Conservation (phyloP, 2,797 vertebrate species). For the Bovichtus diacanthus region DNA sequence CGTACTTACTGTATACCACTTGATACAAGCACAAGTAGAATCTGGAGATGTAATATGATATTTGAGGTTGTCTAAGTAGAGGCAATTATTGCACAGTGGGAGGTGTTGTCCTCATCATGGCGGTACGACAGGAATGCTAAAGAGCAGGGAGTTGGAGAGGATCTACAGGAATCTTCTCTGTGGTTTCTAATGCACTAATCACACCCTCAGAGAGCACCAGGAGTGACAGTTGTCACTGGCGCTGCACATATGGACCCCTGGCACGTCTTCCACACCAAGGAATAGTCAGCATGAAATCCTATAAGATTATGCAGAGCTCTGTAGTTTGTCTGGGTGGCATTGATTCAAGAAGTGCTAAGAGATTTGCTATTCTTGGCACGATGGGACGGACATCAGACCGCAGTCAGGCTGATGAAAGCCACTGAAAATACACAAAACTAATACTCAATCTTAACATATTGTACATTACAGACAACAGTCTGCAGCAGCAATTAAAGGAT, state of each 20-base stretch:
- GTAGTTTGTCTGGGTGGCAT: conserved; percentile 55
- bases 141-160: conserved; percentile 36
- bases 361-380: conserved; percentile 74
- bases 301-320: conserved; percentile 61
- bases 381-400: conserved; percentile 30
- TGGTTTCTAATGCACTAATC: conserved; percentile 42
- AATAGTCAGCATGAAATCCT: conserved; percentile 71
- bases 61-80: conserved; percentile 56
- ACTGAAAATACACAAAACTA: conserved; percentile 55
- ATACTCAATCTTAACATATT: conserved; percentile 27
- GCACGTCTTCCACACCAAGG: conserved; percentile 55
- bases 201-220: conserved; percentile 30
- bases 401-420: conserved; percentile 21
- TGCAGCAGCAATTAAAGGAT: conserved; percentile 33
- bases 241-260: conserved; percentile 49
- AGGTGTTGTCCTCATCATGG: conserved; percentile 45
- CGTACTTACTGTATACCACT: conserved; percentile 28
- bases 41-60: conserved; percentile 54
- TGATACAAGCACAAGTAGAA: conserved; percentile 52
- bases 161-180: conserved; percentile 44
- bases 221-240: conserved; percentile 68
- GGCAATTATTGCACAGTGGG: conserved; percentile 52
- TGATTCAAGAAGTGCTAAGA: conserved; percentile 33
- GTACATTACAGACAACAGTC: conserved; percentile 27
- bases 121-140: conserved; percentile 53